A percentile compares a stretch with the other conserved stretches of the same genome.
phyloP scores from a whole-genome alignment of 2,113 vertebrate genomes.

The Scalopus aquaticus region DNA sequence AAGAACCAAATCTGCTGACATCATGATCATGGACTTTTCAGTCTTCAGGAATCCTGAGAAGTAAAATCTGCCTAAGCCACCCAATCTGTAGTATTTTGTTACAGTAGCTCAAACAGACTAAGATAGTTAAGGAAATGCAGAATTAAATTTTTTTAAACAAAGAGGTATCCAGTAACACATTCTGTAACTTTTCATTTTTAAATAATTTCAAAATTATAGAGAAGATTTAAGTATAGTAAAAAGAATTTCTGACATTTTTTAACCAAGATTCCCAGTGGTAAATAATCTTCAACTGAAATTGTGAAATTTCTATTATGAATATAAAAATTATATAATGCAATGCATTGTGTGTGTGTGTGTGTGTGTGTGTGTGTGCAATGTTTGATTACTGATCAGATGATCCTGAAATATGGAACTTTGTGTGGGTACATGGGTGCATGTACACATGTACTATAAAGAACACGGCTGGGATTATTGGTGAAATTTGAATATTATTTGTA shows the following conservation, averaged over 20 bases:
- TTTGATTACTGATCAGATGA: neutral
- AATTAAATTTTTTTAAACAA: neutral
- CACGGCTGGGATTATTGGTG: neutral
- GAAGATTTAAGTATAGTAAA: neutral
- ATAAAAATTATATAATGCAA: neutral
- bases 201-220: neutral
- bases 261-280: neutral
- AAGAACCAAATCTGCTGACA: neutral
- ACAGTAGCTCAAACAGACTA: neutral
- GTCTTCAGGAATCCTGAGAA: neutral
- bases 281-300: neutral
- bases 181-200: neutral
- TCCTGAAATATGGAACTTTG: neutral
- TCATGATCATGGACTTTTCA: neutral
- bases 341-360: neutral
- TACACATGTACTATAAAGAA: neutral
- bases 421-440: neutral
- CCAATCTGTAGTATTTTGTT: neutral
- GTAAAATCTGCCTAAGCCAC: neutral
- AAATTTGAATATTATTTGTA: neutral
- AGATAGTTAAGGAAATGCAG: neutral
- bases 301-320: neutral
- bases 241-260: neutral
- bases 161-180: neutral
- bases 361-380: neutral